A percentile compares a stretch with the other conserved stretches of the same genome.
These are phyloP conservation scores for Anorthoa munda DNA, from an alignment of 2,888 invertebrate species.

Conservation along the genomic window DNA sequence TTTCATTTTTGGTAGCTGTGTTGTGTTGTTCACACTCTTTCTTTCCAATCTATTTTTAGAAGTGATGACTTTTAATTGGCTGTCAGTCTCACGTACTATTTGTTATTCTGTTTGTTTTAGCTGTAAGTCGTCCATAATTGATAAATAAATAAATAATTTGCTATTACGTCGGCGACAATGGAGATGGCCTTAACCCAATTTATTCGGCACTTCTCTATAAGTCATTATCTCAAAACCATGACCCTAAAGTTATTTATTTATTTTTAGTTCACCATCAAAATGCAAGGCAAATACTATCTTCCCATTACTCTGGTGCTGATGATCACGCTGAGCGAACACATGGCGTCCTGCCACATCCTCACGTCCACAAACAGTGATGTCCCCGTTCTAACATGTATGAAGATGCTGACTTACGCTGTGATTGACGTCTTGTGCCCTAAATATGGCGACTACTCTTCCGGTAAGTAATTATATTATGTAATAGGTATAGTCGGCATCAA, in stretches of 20 bases:
- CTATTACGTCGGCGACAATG: too few species aligned
- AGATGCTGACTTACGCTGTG: slow-evolving; percentile 66
- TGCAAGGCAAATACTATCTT: slow-evolving; percentile 71
- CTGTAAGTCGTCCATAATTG: too few species aligned
- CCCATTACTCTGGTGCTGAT: slow-evolving; percentile 62
- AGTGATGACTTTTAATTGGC: too few species aligned
- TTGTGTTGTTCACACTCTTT: too few species aligned
- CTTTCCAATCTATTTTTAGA: too few species aligned
- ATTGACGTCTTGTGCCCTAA: slow-evolving; percentile 69
- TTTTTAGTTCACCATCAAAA: slow-evolving; percentile 66
- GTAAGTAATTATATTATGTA: slow-evolving; percentile 65
- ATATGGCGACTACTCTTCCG: slow-evolving; percentile 67
- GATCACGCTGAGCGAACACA: slow-evolving; percentile 67
- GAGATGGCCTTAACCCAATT: too few species aligned
- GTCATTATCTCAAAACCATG: background rate
- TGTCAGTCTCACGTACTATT: too few species aligned
- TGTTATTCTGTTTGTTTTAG: too few species aligned
- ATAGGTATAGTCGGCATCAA: background rate
- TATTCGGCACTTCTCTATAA: too few species aligned
- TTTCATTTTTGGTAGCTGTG: too few species aligned
- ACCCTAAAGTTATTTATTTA: background rate
- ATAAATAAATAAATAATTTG: too few species aligned
- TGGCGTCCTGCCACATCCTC: slow-evolving; percentile 74
- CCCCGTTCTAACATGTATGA: slow-evolving; percentile 69
- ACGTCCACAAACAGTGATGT: slow-evolving; percentile 70